A percentile compares a stretch with the other conserved stretches of the same genome.
Conservation (phyloP, 2,113 vertebrate species). For the Lepidothrix coronata region DNA sequence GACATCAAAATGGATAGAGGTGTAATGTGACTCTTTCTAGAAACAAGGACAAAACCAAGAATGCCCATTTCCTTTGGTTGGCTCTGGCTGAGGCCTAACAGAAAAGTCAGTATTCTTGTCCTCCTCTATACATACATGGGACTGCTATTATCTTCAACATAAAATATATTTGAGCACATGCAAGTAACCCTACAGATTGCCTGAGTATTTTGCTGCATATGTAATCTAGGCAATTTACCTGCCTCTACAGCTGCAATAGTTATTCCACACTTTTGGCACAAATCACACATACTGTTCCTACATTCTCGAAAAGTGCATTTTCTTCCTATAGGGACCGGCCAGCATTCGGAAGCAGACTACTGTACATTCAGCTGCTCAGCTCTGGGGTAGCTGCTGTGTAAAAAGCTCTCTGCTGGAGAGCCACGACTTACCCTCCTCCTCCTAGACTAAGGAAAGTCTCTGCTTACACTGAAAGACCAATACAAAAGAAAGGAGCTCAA, state of each 20-base stretch:
- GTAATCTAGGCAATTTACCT: background rate
- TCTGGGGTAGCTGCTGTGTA: background rate
- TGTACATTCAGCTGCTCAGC: background rate
- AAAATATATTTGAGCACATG: background rate
- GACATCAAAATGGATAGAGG: background rate
- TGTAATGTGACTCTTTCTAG: background rate
- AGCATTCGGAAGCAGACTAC: background rate
- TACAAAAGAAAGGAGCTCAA: background rate
- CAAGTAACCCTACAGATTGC: background rate
- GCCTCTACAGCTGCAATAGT: slow-evolving; percentile 7
- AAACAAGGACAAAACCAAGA: background rate
- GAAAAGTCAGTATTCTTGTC: background rate
- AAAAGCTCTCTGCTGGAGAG: background rate
- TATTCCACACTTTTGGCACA: background rate
- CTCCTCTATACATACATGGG: background rate
- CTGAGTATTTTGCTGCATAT: background rate
- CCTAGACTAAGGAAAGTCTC: background rate
- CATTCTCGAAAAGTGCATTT: background rate
- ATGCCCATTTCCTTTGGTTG: background rate
- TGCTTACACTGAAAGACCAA: background rate
- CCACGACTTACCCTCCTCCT: background rate
- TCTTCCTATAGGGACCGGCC: background rate
- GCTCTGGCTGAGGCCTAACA: background rate
- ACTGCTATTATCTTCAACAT: background rate
- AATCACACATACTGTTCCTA: background rate